Percentiles rank a stretch among this genome's conserved stretches.
These are phyloP conservation scores for Zosterops japonicus DNA, from an alignment of 2,113 vertebrate species.

Conservation along the genomic window DNA sequence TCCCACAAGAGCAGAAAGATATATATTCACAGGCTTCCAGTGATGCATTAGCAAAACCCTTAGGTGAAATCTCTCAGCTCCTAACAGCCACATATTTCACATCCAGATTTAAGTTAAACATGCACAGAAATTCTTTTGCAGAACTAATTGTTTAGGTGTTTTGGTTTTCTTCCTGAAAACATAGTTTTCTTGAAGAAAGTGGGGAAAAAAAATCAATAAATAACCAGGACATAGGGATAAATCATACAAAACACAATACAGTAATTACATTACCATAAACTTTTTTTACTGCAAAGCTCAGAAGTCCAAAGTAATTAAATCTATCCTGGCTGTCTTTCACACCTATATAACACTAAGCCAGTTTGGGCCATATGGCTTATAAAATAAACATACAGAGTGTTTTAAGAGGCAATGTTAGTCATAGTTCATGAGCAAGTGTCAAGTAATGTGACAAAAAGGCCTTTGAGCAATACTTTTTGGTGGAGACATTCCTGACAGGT, in stretches of 20 bases:
- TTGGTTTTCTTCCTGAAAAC: not conserved
- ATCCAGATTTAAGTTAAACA: not conserved
- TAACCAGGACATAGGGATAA: not conserved
- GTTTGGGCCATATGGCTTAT: slow-evolving; percentile 32
- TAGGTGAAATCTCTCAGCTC: slow-evolving; percentile 1
- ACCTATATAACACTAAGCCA: not conserved
- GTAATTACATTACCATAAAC: not conserved
- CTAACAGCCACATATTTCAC: not conserved
- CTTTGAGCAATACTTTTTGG: not conserved
- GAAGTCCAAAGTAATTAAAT: slow-evolving; percentile 36
- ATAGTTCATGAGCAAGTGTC: slow-evolving; percentile 26
- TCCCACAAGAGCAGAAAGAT: not conserved
- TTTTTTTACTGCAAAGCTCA: not conserved
- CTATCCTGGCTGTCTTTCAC: slow-evolving; percentile 9
- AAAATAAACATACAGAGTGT: slow-evolving; percentile 39
- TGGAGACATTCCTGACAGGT: not conserved
- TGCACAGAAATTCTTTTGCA: not conserved
- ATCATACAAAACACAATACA: not conserved
- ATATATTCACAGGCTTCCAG: not conserved
- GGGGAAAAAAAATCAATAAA: not conserved
- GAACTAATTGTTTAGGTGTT: not conserved
- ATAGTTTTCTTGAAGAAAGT: not conserved
- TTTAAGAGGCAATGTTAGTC: slow-evolving; percentile 28
- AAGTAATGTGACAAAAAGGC: slow-evolving; percentile 16
- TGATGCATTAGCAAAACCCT: slow-evolving; percentile 11